Conservation (phyloP, 2,888 invertebrate species). For the Drosophila multiciliata region DNA sequence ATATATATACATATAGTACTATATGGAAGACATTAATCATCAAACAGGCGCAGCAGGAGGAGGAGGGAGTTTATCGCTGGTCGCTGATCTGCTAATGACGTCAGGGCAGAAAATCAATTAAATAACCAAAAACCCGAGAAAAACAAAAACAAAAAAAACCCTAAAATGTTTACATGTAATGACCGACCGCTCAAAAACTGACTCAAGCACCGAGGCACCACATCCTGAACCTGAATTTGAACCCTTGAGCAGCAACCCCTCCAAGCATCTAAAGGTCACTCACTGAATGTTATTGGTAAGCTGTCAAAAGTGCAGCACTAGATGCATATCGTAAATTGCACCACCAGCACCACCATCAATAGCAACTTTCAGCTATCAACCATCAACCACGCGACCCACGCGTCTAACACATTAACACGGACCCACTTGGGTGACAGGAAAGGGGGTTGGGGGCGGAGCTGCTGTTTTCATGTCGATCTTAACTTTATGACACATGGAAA, state of each 20-base stretch:
- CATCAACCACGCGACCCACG: constrained; percentile 55
- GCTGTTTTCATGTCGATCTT: constrained; percentile 58
- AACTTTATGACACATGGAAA: constrained; percentile 63
- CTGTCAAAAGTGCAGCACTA: constrained; percentile 58
- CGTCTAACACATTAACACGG: constrained; percentile 68
- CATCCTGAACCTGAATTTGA: constrained; percentile 8
- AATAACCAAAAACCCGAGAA: constrained; percentile 37
- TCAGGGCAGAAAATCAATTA: constrained; percentile 71
- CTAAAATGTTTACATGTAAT: constrained; percentile 59
- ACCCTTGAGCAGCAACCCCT: constrained; percentile 3
- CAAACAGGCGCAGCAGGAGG: constrained; percentile 16
- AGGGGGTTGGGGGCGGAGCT: constrained; percentile 5
- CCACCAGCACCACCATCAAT: background rate
- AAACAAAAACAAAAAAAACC: constrained; percentile 5
- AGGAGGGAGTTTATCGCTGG: constrained; percentile 42
- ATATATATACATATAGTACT: background rate
- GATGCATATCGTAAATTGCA: constrained; percentile 61
- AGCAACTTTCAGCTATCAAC: background rate
- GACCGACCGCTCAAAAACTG: constrained; percentile 42
- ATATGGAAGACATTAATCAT: constrained; percentile 38
- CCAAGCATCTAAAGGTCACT: constrained; percentile 28
- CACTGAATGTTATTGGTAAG: constrained; percentile 57
- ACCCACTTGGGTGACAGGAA: background rate
- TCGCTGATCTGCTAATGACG: constrained; percentile 59
- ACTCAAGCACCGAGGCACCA: constrained; percentile 4